Evolutionary conservation across 1,140 invertebrate species (phyloP).

Genomic region (Asobara japonica): DNA sequence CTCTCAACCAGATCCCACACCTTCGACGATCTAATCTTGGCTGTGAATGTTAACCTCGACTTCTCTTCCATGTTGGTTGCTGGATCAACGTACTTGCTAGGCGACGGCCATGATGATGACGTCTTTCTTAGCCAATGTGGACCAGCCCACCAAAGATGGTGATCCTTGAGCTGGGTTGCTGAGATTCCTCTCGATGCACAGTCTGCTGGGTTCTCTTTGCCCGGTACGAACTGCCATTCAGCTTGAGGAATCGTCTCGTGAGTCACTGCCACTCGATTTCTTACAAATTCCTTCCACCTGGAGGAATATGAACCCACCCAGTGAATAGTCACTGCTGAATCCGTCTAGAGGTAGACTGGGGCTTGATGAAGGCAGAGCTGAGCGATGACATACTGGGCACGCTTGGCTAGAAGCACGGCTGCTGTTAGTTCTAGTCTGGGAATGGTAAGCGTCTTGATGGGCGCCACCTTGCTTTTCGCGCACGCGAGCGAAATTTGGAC

Average conservation of each 20-base stretch:
- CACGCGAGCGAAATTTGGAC: not conserved
- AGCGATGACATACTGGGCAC: not conserved
- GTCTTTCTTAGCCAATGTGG: not conserved
- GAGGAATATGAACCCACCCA: conserved; percentile 6
- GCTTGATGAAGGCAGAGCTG: not conserved
- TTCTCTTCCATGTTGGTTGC: not conserved
- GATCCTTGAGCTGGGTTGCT: not conserved
- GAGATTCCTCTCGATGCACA: conserved; percentile 7
- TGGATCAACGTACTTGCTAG: not conserved
- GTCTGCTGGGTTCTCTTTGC: conserved; percentile 21
- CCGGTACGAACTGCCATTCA: not conserved
- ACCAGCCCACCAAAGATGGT: not conserved
- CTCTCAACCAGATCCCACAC: not conserved
- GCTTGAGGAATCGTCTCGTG: not conserved
- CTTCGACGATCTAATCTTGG: not conserved
- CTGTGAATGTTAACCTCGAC: not conserved
- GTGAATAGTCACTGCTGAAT: not conserved
- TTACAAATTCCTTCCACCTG: not conserved
- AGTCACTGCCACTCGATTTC: not conserved
- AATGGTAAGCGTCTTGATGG: conserved; percentile 18
- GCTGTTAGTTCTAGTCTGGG: conserved; percentile 22
- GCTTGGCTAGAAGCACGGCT: conserved; percentile 14
- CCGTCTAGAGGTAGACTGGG: not conserved
- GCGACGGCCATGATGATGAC: not conserved
- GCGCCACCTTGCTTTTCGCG: conserved; percentile 22